Evolutionary conservation across 1,140 invertebrate species (phyloP).

Genomic region (Dufourea novaeangliae): DNA sequence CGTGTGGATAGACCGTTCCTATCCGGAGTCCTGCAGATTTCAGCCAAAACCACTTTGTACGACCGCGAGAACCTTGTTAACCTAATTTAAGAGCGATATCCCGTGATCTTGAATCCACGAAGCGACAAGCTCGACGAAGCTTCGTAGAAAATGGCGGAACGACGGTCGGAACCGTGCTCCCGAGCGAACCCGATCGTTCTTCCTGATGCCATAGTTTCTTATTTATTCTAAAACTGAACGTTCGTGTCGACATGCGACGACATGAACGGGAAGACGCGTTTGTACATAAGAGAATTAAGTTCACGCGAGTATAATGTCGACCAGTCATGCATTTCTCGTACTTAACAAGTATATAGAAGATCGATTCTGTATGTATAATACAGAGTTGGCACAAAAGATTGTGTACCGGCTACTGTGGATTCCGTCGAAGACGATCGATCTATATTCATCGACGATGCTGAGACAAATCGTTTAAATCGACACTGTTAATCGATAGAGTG

Average conservation of each 20-base stretch:
- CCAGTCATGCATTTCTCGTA: constrained; percentile 60
- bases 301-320: constrained; percentile 42
- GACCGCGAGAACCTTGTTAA: background rate
- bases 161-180: background rate
- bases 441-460: background rate
- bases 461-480: background rate
- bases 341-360: constrained; percentile 34
- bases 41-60: background rate
- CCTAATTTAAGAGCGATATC: background rate
- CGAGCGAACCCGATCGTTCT: constrained; percentile 33
- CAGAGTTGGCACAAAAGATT: constrained; percentile 62
- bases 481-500: background rate
- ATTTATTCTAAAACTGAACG: background rate
- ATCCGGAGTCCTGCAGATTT: background rate
- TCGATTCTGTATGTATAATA: constrained; percentile 57
- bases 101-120: constrained; percentile 1
- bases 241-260: constrained; percentile 1
- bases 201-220: background rate
- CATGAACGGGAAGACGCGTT: constrained; percentile 48
- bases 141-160: background rate
- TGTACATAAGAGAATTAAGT: constrained; percentile 57
- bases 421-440: background rate
- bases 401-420: background rate
- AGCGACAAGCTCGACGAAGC: background rate
- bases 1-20: background rate